Evolutionary conservation across 2,888 invertebrate genomes (phyloP), one percentile per base, ranked within the genome.

Genomic region (Sepiola atlantica): DNA sequence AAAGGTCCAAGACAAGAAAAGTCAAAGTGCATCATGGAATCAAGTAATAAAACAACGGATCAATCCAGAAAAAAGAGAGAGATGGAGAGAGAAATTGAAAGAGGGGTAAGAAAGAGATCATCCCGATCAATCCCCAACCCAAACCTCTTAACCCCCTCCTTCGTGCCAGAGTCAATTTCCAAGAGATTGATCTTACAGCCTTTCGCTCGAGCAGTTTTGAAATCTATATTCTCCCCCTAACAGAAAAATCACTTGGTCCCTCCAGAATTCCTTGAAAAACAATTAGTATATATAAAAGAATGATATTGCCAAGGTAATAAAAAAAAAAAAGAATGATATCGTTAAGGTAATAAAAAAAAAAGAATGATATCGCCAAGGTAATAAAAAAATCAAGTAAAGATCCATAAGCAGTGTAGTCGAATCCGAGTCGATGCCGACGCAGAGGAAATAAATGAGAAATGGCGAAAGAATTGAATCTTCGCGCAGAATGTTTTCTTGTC

Each of bases 151-250:
- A 77, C 32, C 32, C 77, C n/a, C n/a, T 32, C 32, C 32, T n/a
- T n/a, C n/a, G 14, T 77, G n/a, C 77, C 18, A 77, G n/a, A 77
- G 77, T 77, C 77, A 32, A 77, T 77, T 77, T 77, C 77, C 77
- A 77, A 77, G 32, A 77, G n/a, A 77, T n/a, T 77, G 77, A 77
- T 77, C 77, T 77, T 77, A 77, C 77, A 77, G 77, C 77, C 77
- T 77, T 77, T 77, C 77, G n/a, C 77, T 77, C 3, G 14, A 77
- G n/a, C 14, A 1, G 32, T 77, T 77, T n/a, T 77, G 77, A 77
- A 77, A 77, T 77, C 77, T 77, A 77, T 77, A 77, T 77, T 77
- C 77, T n/a, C n/a, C 32, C n/a, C 77, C 16, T 14, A n/a, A 77
- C 18, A 77, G 32, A 16, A 77, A 45, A 32, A 77, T 21, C 77